Evolutionary conservation across 2,888 invertebrate species (phyloP), one percentile per base, ranked within the genome.

Genomic region (Limnephilus auricula): DNA sequence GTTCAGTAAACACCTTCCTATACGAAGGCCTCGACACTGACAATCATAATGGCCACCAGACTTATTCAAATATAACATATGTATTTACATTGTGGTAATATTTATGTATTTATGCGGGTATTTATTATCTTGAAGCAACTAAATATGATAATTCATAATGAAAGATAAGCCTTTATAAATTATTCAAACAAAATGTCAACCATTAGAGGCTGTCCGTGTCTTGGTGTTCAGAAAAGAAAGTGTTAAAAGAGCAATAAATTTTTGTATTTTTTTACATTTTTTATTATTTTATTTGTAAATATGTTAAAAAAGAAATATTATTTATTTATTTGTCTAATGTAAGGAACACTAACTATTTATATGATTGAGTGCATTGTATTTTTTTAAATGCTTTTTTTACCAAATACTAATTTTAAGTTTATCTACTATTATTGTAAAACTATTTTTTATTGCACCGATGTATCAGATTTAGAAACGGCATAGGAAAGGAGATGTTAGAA

Each of bases 371-470:
- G 85, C 9, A 65, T n/a, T 45, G 50, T 87, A 87, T 87, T 65
- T 87, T 88, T 90, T 90, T 90, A 85, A 65, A 80, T 88, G 86
- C 90, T 89, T 92, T 91, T 89, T 90, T 79, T 92, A 92, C 93
- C 93, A 93, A 93, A 93, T 92, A 93, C 89, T 93, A 93, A 88
- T 92, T 91, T 89, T 93, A 93, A 92, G 92, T 91, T 91, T 40
- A 32, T 5, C 37, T 45, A 89, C 40, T 32, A 34, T n/a, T 40
- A 88, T 79, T 45, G 12, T 31, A 13, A 78, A 79, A n/a, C 31
- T 40, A 89, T 45, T 45, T 45, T 45, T 45, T 45, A 15, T 4
- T 45, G 45, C 45, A 45, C 45, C 45, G 45, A 45, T 78, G n/a
- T 13, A 89, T 40, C 37, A n/a, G n/a, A 89, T 79, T 89, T 65